Conservation (phyloP, 2,888 invertebrate genomes). For the Noctuana brunneofusca region DNA sequence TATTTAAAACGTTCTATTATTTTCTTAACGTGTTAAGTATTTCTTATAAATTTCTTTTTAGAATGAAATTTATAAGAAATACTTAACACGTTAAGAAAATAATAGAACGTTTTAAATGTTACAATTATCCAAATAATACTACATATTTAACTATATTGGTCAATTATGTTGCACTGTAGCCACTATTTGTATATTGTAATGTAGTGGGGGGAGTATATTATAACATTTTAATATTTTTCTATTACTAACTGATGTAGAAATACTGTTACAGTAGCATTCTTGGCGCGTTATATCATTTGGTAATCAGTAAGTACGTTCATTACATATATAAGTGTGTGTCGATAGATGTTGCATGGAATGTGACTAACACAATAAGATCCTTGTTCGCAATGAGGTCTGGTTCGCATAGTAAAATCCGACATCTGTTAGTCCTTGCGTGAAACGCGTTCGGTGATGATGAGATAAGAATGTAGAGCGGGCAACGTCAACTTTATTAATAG, state of each 20-base stretch:
- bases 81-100: too few relatives aligned
- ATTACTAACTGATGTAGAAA: constrained; percentile 20
- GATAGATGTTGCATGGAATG: constrained; percentile 9
- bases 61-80: too few relatives aligned
- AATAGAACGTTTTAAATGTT: neutral
- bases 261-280: constrained; percentile 16
- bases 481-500: constrained; percentile 80
- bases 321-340: constrained; percentile 3
- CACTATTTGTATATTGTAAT: neutral
- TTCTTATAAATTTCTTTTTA: too few relatives aligned
- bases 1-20: neutral
- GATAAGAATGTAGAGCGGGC: constrained; percentile 77
- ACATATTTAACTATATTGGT: constrained; percentile 8
- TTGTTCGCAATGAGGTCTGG: constrained; percentile 36
- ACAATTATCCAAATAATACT: constrained; percentile 8
- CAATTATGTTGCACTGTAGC: constrained; percentile 13
- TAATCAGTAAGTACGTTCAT: constrained; percentile 4
- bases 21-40: too few relatives aligned
- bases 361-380: constrained; percentile 34
- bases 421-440: constrained; percentile 61
- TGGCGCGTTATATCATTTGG: constrained; percentile 8
- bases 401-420: constrained; percentile 39
- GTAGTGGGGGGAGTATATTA: constrained; percentile 19
- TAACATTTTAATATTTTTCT: constrained; percentile 18
- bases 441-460: constrained; percentile 58